Evolutionary conservation across 1,140 invertebrate species (phyloP).

Genomic region (Chironomus striatipennis): DNA sequence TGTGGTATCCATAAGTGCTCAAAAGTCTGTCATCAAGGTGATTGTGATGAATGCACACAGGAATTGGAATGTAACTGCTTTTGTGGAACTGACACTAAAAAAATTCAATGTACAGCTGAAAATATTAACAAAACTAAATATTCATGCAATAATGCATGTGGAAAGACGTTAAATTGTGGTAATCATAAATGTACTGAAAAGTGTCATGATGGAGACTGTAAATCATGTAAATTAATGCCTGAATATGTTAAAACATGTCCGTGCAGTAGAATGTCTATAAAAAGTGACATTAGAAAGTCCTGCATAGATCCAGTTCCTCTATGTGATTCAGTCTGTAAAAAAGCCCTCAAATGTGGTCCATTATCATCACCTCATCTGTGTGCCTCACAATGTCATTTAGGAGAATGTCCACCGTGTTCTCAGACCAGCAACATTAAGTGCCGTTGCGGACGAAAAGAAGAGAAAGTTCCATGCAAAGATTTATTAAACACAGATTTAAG

Average conservation of each 20-base stretch:
- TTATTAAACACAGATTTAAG: constrained; percentile 58
- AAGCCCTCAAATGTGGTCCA: constrained; percentile 72
- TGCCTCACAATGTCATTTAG: constrained; percentile 59
- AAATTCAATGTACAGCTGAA: constrained; percentile 45
- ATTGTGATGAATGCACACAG: constrained; percentile 59
- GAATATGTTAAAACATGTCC: constrained; percentile 65
- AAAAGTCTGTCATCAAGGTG: constrained; percentile 64
- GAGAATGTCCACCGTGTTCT: constrained; percentile 73
- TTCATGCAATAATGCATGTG: constrained; percentile 61
- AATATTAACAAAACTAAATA: constrained; percentile 40
- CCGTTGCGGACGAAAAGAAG: constrained; percentile 81
- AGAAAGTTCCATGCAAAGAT: constrained; percentile 70
- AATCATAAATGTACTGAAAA: constrained; percentile 63
- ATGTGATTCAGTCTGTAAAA: constrained; percentile 74
- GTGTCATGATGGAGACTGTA: constrained; percentile 63
- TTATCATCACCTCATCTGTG: constrained; percentile 61
- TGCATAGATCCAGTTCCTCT: constrained; percentile 82
- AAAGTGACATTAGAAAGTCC: constrained; percentile 44
- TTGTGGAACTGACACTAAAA: constrained; percentile 40
- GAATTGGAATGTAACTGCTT: constrained; percentile 46
- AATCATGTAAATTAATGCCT: constrained; percentile 52
- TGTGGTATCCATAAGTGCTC: constrained; percentile 69
- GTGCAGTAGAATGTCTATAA: constrained; percentile 63
- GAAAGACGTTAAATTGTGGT: constrained; percentile 58
- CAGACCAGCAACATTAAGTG: constrained; percentile 70